A percentile compares a stretch with the other conserved stretches of the same genome.
Conservation (phyloP, 2,113 vertebrate genomes). For the Mustela nigripes region DNA sequence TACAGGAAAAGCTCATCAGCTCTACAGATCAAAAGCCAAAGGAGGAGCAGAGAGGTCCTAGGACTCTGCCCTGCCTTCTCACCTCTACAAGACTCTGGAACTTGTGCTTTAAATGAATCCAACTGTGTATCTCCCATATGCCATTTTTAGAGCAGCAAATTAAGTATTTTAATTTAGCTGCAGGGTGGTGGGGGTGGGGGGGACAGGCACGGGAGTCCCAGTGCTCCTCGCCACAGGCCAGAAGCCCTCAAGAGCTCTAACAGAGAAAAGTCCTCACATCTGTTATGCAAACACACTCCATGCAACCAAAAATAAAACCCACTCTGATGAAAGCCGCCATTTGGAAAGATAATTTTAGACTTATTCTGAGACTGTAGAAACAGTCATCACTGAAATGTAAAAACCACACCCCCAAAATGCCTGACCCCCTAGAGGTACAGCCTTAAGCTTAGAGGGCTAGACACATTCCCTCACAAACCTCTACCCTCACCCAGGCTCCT, state of each 20-base stretch:
- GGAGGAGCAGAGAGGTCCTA: not conserved
- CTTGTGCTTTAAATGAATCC: not conserved
- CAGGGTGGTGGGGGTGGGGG: not conserved
- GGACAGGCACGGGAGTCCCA: not conserved
- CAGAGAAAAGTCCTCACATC: constrained; percentile 49
- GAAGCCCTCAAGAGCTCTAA: not conserved
- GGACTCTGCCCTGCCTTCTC: not conserved
- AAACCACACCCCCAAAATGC: constrained; percentile 38
- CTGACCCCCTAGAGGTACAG: not conserved
- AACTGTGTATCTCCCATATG: not conserved
- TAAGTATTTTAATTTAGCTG: not conserved
- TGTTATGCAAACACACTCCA: constrained; percentile 46
- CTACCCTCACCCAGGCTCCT: not conserved
- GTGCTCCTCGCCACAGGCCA: not conserved
- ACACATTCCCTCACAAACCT: not conserved
- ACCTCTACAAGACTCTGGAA: not conserved
- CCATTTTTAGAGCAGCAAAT: not conserved
- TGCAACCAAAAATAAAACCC: constrained; percentile 69
- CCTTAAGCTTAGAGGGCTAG: not conserved
- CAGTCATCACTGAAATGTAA: not conserved
- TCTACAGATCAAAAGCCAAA: not conserved
- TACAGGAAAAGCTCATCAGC: not conserved
- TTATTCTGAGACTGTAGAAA: constrained; percentile 48
- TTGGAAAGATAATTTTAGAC: constrained; percentile 61
- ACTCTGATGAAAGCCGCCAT: not conserved